phyloP scores from a whole-genome alignment of 2,113 vertebrate genomes.

The zebrafish (Danio rerio) region GRCz12tu NC_133191.1:3846501-3847000 shows the following conservation, averaged over 20 bases:
- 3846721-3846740: too few relatives aligned
- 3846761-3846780: too few relatives aligned
- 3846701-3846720: too few relatives aligned
- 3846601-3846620: not conserved
- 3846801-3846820: not conserved
- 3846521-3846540: not conserved
- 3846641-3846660: not conserved
- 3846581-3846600: not conserved
- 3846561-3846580: not conserved
- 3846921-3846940: not conserved
- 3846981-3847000: not conserved
- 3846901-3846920: not conserved
- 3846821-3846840: not conserved
- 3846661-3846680: too few relatives aligned
- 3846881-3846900: not conserved
- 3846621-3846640: not conserved
- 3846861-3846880: not conserved
- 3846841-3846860: conserved; percentile 22
- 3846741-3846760: too few relatives aligned
- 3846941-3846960: conserved; percentile 14
- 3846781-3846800: too few relatives aligned
- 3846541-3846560: not conserved
- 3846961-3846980: conserved; percentile 14
- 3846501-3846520: not conserved
- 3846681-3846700: too few relatives aligned